These are phyloP conservation scores for Chironomus tepperi DNA, from an alignment of 1,140 invertebrate genomes.

Conservation along the genomic window DNA sequence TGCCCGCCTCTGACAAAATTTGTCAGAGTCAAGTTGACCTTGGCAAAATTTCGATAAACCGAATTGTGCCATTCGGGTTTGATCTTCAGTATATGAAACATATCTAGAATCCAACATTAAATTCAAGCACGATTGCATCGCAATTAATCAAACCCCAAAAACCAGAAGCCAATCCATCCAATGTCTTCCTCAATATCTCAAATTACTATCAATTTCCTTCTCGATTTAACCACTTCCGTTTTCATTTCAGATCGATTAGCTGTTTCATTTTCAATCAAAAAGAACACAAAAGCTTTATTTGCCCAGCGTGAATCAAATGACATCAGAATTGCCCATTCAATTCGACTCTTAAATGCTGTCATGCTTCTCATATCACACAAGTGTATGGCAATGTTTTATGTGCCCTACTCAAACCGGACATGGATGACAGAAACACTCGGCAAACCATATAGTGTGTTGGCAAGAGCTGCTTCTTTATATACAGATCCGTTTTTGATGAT, in stretches of 20 bases:
- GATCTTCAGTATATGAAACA: too few species aligned
- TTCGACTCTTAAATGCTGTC: slow-evolving; percentile 50
- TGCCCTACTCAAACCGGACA: slow-evolving; percentile 53
- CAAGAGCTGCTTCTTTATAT: slow-evolving; percentile 53
- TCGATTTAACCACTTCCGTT: not conserved
- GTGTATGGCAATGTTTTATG: slow-evolving; percentile 56
- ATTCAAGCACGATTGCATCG: too few species aligned
- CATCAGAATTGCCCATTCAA: slow-evolving; percentile 50
- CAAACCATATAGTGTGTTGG: slow-evolving; percentile 52
- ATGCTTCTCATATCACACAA: slow-evolving; percentile 55
- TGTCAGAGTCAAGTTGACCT: too few species aligned
- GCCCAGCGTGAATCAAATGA: slow-evolving; percentile 37
- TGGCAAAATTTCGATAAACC: too few species aligned
- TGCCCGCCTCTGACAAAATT: too few species aligned
- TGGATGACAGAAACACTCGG: slow-evolving; percentile 47
- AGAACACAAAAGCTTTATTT: not conserved
- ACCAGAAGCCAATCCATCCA: too few species aligned
- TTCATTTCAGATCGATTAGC: not conserved
- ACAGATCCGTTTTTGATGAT: slow-evolving; percentile 60
- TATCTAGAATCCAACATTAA: too few species aligned
- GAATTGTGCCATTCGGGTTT: too few species aligned
- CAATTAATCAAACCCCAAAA: too few species aligned
- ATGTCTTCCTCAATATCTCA: too few species aligned
- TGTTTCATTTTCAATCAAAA: slow-evolving; percentile 14
- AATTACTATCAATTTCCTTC: not conserved